Evolutionary conservation across 2,888 invertebrate genomes (phyloP), one percentile per base, ranked within the genome.

Genomic region (Chydorus sphaericus): DNA sequence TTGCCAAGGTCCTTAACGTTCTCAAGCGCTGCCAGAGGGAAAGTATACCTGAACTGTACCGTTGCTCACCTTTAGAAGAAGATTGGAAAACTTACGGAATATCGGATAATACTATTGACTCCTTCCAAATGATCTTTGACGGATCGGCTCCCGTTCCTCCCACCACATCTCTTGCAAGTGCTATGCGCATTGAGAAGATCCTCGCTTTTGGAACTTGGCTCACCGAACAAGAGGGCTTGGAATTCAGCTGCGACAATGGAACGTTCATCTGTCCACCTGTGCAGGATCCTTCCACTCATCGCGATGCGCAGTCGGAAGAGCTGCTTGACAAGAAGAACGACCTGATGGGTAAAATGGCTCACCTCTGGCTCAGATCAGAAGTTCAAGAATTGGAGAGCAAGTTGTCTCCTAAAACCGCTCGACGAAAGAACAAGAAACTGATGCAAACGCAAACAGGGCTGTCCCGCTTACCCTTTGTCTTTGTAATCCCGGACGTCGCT

Each of bases 321-420:
- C n/a, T 23, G 28, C 29, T 16, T 4, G 14, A 20, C 14, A 49
- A 48, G 23, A 20, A 30, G 23, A 37, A 55, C n/a, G 80, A 80
- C 58, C 68, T 86, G 60, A 82, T 86, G 77, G 78, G 82, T 60
- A 82, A 88, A 54, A 85, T 93, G 80, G 92, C 92, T 3, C 85
- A 85, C 63, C 73, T 93, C 57, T 90, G 93, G 86, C 73, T 94
- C 55, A 81, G 82, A 63, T 85, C 89, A 6, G 91, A 89, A 68
- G 91, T 93, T 18, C 80, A 82, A 48, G 85, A 88, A 60, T 70
- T 93, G 60, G 92, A 93, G 70, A 83, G 49, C 7, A 48, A 37
- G 76, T 61, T 77, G 81, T 44, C 44, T 2, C 44, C 44, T 44
- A 11, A 44, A 44, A 10, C 8, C 1, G 28, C 23, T 6, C 23